Evolutionary conservation across 2,797 vertebrate species (phyloP), one percentile per base, ranked within the genome.

Genomic region (Rhinatrema bivittatum): DNA sequence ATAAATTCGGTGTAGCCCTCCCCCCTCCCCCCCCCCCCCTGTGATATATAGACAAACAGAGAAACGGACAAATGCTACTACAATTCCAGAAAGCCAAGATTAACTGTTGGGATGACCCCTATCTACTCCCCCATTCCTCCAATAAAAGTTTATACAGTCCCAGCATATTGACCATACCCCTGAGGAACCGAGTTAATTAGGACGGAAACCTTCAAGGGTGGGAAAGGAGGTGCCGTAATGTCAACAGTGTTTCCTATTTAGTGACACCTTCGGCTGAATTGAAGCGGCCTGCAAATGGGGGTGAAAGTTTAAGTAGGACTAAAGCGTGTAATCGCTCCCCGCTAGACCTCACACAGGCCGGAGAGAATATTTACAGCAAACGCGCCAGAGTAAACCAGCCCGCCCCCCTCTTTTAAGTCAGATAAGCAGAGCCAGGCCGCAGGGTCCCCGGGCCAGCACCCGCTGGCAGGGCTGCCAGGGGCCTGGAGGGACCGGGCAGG

Each of bases 241-340:
- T 81, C 80, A 84, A 68, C 78, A 75, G 37, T 51, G 50, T 52
- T 55, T 71, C 69, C 62, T 59, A 36, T 69, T 70, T 61, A 62
- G 79, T 50, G 57, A 82, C 82, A 84, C 83, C 79, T 87, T 63
- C 16, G 44, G 46, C 67, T 64, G 72, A 71, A 82, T 67, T 74
- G 68, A 72, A 81, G 82, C 71, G 70, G 56, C 29, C 62, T 57
- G 65, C 64, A 56, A 76, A 68, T 59, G 42, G 65, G 31, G 66
- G 49, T 29, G 70, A 76, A 69, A 60, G 76, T 82, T 88, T 79
- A 70, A 70, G 70, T 58, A 36, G 54, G 74, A 79, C 79, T 65
- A 50, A n/a, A 75, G 76, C 27, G 4, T 57, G 72, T 68, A 69
- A 81, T 71, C 56, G 37, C 53, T 21, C 25, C 53, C 56, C 7